A percentile compares a stretch with the other conserved stretches of the same genome.
phyloP scores from a whole-genome alignment of 2,888 invertebrate species.

The Tenthredo amoena region DNA sequence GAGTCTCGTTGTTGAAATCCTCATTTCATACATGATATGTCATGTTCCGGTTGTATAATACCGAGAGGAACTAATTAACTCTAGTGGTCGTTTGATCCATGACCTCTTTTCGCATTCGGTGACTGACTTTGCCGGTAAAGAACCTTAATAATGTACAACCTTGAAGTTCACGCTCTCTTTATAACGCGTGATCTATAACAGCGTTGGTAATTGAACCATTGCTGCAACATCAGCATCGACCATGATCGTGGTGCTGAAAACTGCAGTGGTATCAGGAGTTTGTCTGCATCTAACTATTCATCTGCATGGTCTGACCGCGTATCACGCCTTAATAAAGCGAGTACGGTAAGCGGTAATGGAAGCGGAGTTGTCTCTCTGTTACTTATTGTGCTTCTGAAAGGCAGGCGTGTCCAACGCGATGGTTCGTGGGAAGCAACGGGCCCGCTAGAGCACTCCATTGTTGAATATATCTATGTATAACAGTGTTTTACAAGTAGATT shows the following conservation, averaged over 20 bases:
- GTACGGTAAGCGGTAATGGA: slow-evolving; percentile 31
- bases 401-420: slow-evolving; percentile 69
- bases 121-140: neutral
- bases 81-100: neutral
- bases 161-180: slow-evolving; percentile 22
- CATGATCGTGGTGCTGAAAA: neutral
- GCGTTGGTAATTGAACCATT: neutral
- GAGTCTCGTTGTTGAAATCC: neutral
- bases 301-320: neutral
- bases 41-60: neutral
- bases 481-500: neutral
- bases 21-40: neutral
- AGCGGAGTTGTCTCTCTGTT: slow-evolving; percentile 38
- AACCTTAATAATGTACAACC: neutral
- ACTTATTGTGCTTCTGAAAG: slow-evolving; percentile 55
- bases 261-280: neutral
- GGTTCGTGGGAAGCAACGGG: slow-evolving; percentile 68
- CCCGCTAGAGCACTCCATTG: slow-evolving; percentile 29
- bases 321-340: slow-evolving; percentile 16
- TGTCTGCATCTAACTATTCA: neutral
- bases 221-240: neutral
- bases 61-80: neutral
- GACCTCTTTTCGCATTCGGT: neutral
- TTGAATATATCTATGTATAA: slow-evolving; percentile 26
- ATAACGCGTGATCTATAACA: neutral